These are phyloP conservation scores for Hirundichthys speculiger DNA, from an alignment of 2,113 vertebrate species.

Conservation along the genomic window DNA sequence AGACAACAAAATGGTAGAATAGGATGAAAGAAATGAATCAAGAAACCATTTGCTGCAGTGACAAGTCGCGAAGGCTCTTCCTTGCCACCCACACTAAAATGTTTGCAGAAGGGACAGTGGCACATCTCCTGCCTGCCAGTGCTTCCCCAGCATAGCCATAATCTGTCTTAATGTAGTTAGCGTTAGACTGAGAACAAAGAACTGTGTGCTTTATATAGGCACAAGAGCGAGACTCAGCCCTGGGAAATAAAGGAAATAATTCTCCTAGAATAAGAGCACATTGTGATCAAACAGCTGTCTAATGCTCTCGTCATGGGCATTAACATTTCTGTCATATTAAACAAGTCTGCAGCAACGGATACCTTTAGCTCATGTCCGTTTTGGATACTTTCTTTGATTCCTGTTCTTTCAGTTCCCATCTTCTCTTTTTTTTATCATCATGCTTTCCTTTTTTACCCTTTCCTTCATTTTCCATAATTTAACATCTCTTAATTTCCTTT, in stretches of 20 bases:
- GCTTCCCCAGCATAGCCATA: conserved; percentile 6
- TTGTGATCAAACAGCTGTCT: too few species aligned
- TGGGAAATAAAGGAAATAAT: conserved; percentile 6
- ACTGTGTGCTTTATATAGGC: neutral
- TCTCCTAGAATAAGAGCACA: too few species aligned
- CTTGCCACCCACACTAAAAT: conserved; percentile 17
- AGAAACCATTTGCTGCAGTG: conserved; percentile 49
- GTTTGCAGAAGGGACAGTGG: conserved; percentile 14
- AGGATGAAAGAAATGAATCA: conserved; percentile 14
- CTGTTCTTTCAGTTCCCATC: too few species aligned
- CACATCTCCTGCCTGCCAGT: conserved; percentile 6
- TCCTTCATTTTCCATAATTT: neutral
- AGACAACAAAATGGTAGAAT: conserved; percentile 29
- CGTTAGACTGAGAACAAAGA: neutral
- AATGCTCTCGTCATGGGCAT: neutral
- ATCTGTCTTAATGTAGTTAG: conserved; percentile 6
- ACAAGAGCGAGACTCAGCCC: conserved; percentile 12
- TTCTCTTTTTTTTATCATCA: conserved; percentile 2
- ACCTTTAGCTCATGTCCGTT: conserved; percentile 1
- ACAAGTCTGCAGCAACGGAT: conserved; percentile 15
- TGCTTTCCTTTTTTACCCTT: neutral
- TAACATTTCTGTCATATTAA: conserved; percentile 17
- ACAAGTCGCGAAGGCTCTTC: conserved; percentile 40
- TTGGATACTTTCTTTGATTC: neutral
- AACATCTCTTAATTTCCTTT: too few species aligned